These are phyloP conservation scores for Dicrurus megarhynchus DNA, from an alignment of 2,113 vertebrate genomes.

Conservation along the genomic window DNA sequence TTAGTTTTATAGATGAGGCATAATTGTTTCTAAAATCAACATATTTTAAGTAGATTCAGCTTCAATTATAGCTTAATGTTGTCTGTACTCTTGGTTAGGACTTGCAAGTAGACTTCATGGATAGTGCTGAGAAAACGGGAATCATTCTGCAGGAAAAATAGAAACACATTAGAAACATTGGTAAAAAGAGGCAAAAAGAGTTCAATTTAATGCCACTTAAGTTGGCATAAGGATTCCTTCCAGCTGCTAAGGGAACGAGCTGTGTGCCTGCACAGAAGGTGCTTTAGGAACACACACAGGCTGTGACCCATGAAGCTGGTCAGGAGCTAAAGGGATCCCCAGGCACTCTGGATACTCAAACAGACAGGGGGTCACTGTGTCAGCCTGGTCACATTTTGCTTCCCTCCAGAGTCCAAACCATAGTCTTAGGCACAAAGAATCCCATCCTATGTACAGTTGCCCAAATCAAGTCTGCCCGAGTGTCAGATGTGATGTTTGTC, in stretches of 20 bases:
- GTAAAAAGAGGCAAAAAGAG: neutral
- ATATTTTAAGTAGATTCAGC: conserved; percentile 1
- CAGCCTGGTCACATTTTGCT: neutral
- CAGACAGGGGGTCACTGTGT: neutral
- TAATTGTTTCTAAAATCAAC: conserved; percentile 55
- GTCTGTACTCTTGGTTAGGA: conserved; percentile 84
- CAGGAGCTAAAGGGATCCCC: neutral
- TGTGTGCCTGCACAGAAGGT: neutral
- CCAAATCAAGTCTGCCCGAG: neutral
- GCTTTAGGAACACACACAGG: neutral
- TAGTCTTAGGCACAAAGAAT: neutral
- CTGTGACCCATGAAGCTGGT: neutral
- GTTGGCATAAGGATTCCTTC: neutral
- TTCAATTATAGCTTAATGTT: conserved; percentile 84
- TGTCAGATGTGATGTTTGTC: neutral
- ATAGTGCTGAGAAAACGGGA: conserved; percentile 88
- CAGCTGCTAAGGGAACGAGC: neutral
- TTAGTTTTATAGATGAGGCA: conserved; percentile 63
- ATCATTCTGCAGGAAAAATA: conserved; percentile 82
- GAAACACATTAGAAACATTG: neutral
- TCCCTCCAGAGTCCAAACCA: neutral
- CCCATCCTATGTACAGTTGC: neutral
- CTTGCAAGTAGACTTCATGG: conserved; percentile 92
- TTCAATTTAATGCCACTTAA: neutral
- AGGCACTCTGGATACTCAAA: neutral